Percentiles rank a stretch among this genome's conserved stretches.
phyloP scores from a whole-genome alignment of 2,797 vertebrate genomes.

The Triplophysa bombifrons region DNA sequence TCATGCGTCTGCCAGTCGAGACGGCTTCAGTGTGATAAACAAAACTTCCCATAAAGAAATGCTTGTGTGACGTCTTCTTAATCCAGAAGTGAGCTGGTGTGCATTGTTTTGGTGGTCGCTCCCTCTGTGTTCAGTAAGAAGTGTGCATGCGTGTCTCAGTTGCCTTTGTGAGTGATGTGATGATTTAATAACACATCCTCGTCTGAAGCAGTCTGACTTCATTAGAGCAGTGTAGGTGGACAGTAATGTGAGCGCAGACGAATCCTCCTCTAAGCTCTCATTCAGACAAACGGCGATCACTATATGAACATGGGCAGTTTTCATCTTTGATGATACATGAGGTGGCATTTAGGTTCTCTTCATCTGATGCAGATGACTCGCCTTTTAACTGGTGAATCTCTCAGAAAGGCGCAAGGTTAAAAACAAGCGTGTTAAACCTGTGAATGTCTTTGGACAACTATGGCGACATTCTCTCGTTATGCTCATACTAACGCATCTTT shows the following conservation, averaged over 20 bases:
- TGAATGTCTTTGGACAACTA: not conserved
- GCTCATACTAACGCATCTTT: no score
- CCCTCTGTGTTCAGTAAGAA: no score
- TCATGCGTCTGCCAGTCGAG: no score
- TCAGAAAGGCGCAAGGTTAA: conserved; percentile 42
- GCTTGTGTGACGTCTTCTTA: no score
- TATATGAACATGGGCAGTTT: not conserved
- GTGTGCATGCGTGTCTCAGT: not conserved
- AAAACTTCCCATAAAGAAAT: not conserved
- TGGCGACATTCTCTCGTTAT: no score
- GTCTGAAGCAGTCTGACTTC: not conserved
- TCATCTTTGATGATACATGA: conserved; percentile 55
- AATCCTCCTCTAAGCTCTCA: not conserved
- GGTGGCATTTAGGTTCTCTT: conserved; percentile 60
- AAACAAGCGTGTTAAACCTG: conserved; percentile 12
- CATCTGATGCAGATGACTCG: conserved; percentile 73
- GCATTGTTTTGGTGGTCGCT: no score
- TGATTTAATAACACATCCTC: not conserved
- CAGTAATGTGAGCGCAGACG: not conserved
- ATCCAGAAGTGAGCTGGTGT: no score
- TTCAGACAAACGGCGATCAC: not conserved
- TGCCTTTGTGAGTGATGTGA: not conserved
- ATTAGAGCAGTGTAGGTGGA: not conserved
- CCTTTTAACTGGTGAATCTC: conserved; percentile 34
- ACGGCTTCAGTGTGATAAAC: not conserved